Evolutionary conservation across 2,113 vertebrate genomes (phyloP).

Genomic region (Periophthalmodon schlosseri): DNA sequence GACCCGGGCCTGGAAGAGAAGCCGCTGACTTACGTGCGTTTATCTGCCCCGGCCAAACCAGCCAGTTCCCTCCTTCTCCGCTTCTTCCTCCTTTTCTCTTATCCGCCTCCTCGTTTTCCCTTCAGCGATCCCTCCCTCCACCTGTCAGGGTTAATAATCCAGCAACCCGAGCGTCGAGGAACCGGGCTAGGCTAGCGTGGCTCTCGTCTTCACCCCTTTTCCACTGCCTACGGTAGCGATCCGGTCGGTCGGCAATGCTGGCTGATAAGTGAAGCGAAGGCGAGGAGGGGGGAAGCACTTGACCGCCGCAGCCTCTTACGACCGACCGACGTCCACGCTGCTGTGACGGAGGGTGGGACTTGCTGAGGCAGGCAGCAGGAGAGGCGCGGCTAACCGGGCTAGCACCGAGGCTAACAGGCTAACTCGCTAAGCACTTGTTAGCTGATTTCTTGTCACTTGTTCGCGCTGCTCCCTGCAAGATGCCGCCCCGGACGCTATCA

Average conservation of each 20-base stretch:
- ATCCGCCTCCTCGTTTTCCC: slow-evolving; percentile 65
- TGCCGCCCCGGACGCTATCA: slow-evolving; percentile 15
- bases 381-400: slow-evolving; percentile 30
- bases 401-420: slow-evolving; percentile 46
- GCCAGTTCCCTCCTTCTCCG: slow-evolving; percentile 66
- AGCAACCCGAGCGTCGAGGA: slow-evolving; percentile 30
- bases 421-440: slow-evolving; percentile 44
- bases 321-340: slow-evolving; percentile 54
- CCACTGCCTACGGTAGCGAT: slow-evolving; percentile 30
- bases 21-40: slow-evolving; percentile 65
- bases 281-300: slow-evolving; percentile 16
- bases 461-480: background rate
- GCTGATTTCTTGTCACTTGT: slow-evolving; percentile 35
- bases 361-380: slow-evolving; percentile 28
- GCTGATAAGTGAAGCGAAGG: slow-evolving; percentile 26
- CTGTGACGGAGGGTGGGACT: slow-evolving; percentile 65
- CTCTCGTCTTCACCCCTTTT: background rate
- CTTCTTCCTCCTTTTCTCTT: slow-evolving; percentile 57
- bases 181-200: slow-evolving; percentile 18
- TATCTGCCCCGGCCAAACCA: slow-evolving; percentile 64
- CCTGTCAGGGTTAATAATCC: slow-evolving; percentile 18
- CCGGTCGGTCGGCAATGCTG: slow-evolving; percentile 34
- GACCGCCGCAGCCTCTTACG: slow-evolving; percentile 56
- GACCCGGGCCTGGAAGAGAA: background rate
- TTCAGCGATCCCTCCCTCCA: slow-evolving; percentile 44